phyloP scores from a whole-genome alignment of 2,113 vertebrate genomes.

The Hippoglossus stenolepis region DNA sequence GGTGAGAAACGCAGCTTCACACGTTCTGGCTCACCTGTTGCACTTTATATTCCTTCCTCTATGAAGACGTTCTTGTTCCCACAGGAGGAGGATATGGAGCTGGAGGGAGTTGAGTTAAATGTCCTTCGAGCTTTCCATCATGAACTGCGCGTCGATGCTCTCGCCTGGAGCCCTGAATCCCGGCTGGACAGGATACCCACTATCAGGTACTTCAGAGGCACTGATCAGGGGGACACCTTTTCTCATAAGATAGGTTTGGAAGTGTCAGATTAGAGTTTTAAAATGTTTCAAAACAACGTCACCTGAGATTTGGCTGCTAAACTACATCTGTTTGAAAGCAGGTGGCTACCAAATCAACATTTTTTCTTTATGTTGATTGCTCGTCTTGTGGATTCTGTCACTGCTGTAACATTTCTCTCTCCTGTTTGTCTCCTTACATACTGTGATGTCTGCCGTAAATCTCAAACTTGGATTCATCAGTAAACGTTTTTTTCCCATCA shows the following conservation, averaged over 20 bases:
- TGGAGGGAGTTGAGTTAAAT: conserved; percentile 91
- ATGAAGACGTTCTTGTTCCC: background rate
- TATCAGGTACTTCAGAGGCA: conserved; percentile 84
- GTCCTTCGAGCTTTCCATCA: conserved; percentile 89
- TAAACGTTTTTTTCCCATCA: conserved; percentile 1
- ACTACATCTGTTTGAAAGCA: background rate
- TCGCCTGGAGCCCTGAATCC: conserved; percentile 96
- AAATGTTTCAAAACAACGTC: background rate
- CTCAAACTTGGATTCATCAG: background rate
- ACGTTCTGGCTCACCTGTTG: background rate
- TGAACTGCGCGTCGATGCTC: conserved; percentile 88
- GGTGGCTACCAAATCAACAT: background rate
- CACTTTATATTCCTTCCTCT: background rate
- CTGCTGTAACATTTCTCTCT: background rate
- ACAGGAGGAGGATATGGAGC: conserved; percentile 92
- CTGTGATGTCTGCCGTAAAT: background rate
- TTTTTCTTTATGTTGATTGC: too few species aligned
- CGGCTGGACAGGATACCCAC: conserved; percentile 87
- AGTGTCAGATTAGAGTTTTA: background rate
- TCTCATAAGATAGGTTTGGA: background rate
- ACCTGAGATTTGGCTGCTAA: background rate
- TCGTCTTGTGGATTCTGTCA: background rate
- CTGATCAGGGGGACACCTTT: background rate
- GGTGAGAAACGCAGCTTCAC: conserved; percentile 75
- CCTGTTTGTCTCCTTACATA: background rate